Evolutionary conservation across 2,888 invertebrate species (phyloP).

Genomic region (Drosophila subquinaria): DNA sequence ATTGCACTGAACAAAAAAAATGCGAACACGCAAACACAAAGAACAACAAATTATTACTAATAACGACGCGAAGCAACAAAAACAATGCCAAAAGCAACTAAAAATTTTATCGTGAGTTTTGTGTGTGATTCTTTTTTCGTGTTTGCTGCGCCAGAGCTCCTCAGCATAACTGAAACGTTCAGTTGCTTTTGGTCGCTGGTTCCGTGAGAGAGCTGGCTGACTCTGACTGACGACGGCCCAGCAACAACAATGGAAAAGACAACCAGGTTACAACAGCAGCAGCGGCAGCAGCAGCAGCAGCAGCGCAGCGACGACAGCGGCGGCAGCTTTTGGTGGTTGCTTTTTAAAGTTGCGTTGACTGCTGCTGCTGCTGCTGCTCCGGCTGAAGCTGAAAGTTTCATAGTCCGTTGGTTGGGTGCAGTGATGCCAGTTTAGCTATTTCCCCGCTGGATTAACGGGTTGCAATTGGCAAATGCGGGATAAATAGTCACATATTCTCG

Average conservation of each 20-base stretch:
- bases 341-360: constrained; percentile 23
- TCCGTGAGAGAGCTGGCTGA: constrained; percentile 55
- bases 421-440: neutral
- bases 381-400: constrained; percentile 27
- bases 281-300: neutral
- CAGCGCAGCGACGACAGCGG: constrained; percentile 5
- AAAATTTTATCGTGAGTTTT: constrained; percentile 46
- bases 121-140: constrained; percentile 70
- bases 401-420: constrained; percentile 46
- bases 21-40: constrained; percentile 28
- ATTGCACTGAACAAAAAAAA: constrained; percentile 26
- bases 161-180: constrained; percentile 84
- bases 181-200: constrained; percentile 54
- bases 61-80: constrained; percentile 57
- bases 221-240: constrained; percentile 18
- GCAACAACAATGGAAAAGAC: constrained; percentile 36
- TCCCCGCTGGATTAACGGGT: too few species aligned
- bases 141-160: constrained; percentile 84
- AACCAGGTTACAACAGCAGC: constrained; percentile 63
- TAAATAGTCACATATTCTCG: too few species aligned
- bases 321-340: constrained; percentile 56
- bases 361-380: neutral
- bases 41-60: constrained; percentile 29
- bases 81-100: constrained; percentile 60
- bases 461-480: too few species aligned